Conservation (phyloP, 2,113 vertebrate species). For the Camarhynchus parvulus region DNA sequence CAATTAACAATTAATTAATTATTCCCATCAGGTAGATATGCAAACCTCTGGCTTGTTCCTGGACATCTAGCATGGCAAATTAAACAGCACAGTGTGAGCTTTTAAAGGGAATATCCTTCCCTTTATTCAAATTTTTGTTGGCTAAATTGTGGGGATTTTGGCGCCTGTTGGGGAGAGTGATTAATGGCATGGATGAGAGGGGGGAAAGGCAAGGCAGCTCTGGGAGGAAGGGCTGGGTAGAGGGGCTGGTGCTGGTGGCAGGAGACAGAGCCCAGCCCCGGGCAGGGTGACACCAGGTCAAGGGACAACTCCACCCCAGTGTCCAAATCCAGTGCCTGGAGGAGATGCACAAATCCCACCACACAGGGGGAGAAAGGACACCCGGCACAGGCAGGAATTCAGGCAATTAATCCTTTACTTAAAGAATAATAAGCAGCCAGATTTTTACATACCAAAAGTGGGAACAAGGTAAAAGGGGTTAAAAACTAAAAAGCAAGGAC, state of each 20-base stretch:
- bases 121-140: background rate
- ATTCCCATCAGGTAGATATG: constrained; percentile 17
- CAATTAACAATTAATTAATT: constrained; percentile 60
- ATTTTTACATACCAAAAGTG: constrained; percentile 80
- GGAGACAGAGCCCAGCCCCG: background rate
- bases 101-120: background rate
- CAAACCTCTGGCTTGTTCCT: constrained; percentile 20
- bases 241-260: background rate
- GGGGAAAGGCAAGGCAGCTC: background rate
- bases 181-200: background rate
- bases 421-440: constrained; percentile 84
- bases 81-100: background rate
- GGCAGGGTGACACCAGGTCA: background rate
- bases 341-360: constrained; percentile 59
- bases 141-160: background rate
- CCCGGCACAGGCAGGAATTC: constrained; percentile 74
- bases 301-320: background rate
- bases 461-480: constrained; percentile 86
- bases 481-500: constrained; percentile 87
- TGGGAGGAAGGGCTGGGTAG: background rate
- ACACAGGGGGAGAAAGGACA: constrained; percentile 61
- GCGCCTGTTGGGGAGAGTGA: background rate
- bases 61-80: background rate
- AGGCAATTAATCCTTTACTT: constrained; percentile 87
- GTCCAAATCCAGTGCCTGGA: constrained; percentile 15